Percentiles rank a stretch among this genome's conserved stretches.
Conservation (phyloP, 2,888 invertebrate genomes). For the Mylabris sibirica region DNA sequence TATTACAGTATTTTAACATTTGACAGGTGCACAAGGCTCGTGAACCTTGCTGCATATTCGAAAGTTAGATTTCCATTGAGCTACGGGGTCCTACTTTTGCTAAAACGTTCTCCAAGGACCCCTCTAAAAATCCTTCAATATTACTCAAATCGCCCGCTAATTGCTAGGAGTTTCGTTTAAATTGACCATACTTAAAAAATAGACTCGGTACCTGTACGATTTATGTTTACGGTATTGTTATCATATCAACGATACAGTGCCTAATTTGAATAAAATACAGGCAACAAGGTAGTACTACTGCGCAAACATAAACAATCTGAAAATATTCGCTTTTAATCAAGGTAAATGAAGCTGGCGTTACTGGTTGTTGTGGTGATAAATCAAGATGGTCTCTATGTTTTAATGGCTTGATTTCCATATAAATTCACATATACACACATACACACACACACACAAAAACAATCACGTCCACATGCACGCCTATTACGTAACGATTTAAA, state of each 20-base stretch:
- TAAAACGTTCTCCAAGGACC: no score
- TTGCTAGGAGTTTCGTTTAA: no score
- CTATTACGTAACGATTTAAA: constrained; percentile 56
- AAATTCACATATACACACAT: constrained; percentile 10
- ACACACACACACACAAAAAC: not conserved
- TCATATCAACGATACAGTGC: not conserved
- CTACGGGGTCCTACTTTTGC: no score
- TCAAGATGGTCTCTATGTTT: constrained; percentile 49
- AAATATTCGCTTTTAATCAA: constrained; percentile 48
- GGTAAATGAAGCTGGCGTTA: constrained; percentile 49
- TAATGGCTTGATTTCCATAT: constrained; percentile 55
- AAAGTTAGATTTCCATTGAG: no score
- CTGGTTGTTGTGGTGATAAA: constrained; percentile 44
- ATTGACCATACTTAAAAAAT: no score
- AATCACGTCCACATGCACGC: constrained; percentile 31
- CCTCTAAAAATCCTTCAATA: no score
- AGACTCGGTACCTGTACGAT: no score
- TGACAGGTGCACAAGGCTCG: no score
- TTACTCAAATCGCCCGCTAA: no score
- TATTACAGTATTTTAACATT: no score
- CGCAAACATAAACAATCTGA: constrained; percentile 33
- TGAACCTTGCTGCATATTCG: no score
- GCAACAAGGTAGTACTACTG: constrained; percentile 12
- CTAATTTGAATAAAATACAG: not conserved
- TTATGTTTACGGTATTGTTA: no score